A percentile compares a stretch with the other conserved stretches of the same genome.
These are phyloP conservation scores for Drosophila paramelanica DNA, from an alignment of 2,888 invertebrate species.

Conservation along the genomic window DNA sequence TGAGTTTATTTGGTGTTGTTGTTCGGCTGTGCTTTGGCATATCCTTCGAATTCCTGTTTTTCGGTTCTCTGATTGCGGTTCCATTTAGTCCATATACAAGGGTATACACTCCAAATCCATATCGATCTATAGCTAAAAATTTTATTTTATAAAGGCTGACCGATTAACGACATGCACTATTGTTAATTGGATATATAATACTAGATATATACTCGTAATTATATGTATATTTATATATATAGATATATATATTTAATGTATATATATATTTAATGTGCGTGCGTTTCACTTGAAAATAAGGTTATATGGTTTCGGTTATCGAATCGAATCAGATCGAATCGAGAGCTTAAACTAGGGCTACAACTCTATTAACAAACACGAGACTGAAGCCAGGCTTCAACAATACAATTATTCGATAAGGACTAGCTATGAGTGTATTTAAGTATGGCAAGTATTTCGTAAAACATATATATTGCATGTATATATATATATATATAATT, in stretches of 20 bases:
- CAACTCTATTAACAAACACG: slow-evolving; percentile 43
- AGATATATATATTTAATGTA: not conserved
- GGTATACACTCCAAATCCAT: slow-evolving; percentile 2
- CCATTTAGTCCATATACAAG: not conserved
- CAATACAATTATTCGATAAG: slow-evolving; percentile 32
- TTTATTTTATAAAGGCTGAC: slow-evolving; percentile 24
- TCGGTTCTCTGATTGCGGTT: not conserved
- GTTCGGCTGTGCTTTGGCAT: slow-evolving; percentile 50
- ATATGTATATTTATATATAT: not conserved
- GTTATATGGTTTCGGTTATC: not conserved
- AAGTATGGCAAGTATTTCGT: no score
- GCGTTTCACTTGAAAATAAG: slow-evolving; percentile 16
- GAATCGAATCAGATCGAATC: slow-evolving; percentile 10
- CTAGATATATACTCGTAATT: not conserved
- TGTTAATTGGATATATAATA: slow-evolving; percentile 11
- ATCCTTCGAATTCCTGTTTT: slow-evolving; percentile 1
- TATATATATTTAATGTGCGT: slow-evolving; percentile 3
- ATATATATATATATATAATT: slow-evolving; percentile 6
- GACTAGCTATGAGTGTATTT: slow-evolving; percentile 33
- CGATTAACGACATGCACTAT: slow-evolving; percentile 40
- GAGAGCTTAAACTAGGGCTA: slow-evolving; percentile 38
- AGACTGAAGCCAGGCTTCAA: slow-evolving; percentile 62
- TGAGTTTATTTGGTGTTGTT: slow-evolving; percentile 14
- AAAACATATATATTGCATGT: slow-evolving; percentile 1
- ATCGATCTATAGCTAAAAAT: slow-evolving; percentile 17